Evolutionary conservation across 2,797 vertebrate species (phyloP), one percentile per base, ranked within the genome.

Genomic region (Sebastes iracundus): DNA sequence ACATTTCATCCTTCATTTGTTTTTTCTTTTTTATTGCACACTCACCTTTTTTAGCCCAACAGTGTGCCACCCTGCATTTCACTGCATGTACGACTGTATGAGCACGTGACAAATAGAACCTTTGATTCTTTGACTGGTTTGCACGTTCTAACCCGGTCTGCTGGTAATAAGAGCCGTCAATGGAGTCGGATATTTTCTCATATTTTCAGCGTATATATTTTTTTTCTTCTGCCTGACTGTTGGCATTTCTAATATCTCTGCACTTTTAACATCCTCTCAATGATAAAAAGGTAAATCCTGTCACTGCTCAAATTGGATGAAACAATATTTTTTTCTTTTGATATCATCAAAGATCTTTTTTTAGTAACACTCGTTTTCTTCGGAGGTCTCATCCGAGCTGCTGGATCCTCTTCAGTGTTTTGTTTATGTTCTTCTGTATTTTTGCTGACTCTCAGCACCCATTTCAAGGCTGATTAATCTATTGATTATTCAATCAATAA

Each of bases 401-500:
- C 49, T 53, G 49, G 20, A 68, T 58, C 18, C 4, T 72, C 72
- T 10, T 61, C 22, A 5, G 0, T 46, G 46, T 49, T 69, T 71
- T 55, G 7, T 72, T 80, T 55, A 59, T 71, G 75, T 52, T 32
- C 3, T 32, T 52, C 27, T 59, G 58, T 18, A 7, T 66, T 53
- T 82, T 60, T 74, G 75, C 73, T 84, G 72, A 82, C 65, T 55
- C 27, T 81, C 69, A 46, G 73, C 69, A 5, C 2, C 62, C 56
- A 71, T 83, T 84, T 86, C 79, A 81, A 74, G 72, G 75, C 69
- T 81, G 72, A 86, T 84, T 77, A 64, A 81, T 82, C 58, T 70
- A 84, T 84, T 77, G 79, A 88, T 88, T 60, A 64, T 32, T 81
- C 81, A 71, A 11, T 86, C 70, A 72, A 84, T 53, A 53, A 22